Percentiles rank a stretch among this genome's conserved stretches.
Conservation (phyloP, 2,113 vertebrate genomes). For the Rhinogobius similis region DNA sequence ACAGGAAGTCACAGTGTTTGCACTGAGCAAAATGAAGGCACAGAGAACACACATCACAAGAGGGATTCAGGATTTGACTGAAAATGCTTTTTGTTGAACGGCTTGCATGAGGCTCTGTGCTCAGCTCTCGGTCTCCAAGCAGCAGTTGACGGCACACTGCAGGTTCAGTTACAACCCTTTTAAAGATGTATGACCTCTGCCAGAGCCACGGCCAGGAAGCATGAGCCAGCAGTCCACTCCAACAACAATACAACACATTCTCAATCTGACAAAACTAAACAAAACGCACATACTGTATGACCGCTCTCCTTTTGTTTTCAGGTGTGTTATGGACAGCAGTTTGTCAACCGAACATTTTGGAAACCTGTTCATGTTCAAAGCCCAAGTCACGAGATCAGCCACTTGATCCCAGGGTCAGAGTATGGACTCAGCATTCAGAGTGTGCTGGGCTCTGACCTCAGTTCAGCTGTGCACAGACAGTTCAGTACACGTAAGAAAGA, state of each 20-base stretch:
- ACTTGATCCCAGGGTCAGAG: conserved; percentile 79
- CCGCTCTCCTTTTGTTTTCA: conserved; percentile 46
- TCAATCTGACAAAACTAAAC: neutral
- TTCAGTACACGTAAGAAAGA: conserved; percentile 80
- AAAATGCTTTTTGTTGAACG: conserved; percentile 53
- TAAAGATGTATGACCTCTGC: conserved; percentile 86
- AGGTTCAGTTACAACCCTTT: conserved; percentile 86
- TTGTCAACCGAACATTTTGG: conserved; percentile 54
- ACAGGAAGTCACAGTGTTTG: neutral
- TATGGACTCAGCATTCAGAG: conserved; percentile 82
- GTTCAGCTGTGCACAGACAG: conserved; percentile 66
- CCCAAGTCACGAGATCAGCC: conserved; percentile 75
- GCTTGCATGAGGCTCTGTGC: conserved; percentile 27
- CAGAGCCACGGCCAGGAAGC: conserved; percentile 40
- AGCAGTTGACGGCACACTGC: conserved; percentile 71
- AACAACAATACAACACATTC: no score
- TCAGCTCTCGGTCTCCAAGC: conserved; percentile 82
- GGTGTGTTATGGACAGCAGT: conserved; percentile 70
- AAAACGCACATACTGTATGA: neutral
- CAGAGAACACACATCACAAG: neutral
- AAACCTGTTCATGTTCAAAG: conserved; percentile 49
- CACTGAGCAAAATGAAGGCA: neutral
- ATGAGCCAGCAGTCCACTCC: conserved; percentile 54
- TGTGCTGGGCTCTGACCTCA: conserved; percentile 75
- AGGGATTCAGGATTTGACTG: neutral